phyloP scores from a whole-genome alignment of 2,113 vertebrate species.

The Lucifuga dentata region DNA sequence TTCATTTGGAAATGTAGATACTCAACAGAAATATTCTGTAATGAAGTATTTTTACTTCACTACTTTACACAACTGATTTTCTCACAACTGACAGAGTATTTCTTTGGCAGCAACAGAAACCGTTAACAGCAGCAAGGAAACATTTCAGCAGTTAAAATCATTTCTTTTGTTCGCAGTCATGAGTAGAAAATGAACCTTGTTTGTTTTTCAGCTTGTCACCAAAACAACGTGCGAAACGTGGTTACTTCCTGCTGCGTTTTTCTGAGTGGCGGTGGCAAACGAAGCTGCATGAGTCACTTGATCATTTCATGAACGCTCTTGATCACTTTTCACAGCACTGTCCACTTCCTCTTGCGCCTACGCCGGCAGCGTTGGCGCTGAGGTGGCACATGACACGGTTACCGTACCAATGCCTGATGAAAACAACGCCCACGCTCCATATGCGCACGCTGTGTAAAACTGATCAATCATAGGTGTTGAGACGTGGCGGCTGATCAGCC shows the following conservation, averaged over 20 bases:
- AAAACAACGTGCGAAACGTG: background rate
- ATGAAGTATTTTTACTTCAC: too few species aligned
- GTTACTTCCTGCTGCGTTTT: background rate
- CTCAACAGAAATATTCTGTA: too few species aligned
- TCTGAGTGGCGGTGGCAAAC: background rate
- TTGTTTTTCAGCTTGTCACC: background rate
- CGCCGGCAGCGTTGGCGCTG: conserved; percentile 10
- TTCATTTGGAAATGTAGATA: too few species aligned
- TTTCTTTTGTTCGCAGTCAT: too few species aligned
- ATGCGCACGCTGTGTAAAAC: conserved; percentile 59
- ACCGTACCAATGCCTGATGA: conserved; percentile 50
- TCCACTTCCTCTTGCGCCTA: conserved; percentile 17
- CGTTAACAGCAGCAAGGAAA: too few species aligned
- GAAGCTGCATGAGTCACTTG: conserved; percentile 46
- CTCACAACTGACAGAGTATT: too few species aligned
- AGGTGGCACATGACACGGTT: conserved; percentile 59
- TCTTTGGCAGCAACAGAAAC: too few species aligned
- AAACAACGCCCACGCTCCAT: conserved; percentile 78
- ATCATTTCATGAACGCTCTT: conserved; percentile 68
- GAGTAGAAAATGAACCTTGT: too few species aligned
- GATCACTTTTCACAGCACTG: conserved; percentile 58
- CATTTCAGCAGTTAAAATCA: too few species aligned
- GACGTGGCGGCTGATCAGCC: conserved; percentile 46
- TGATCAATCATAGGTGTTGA: conserved; percentile 76
- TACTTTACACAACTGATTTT: too few species aligned